Evolutionary conservation across 1,140 invertebrate species (phyloP), one percentile per base, ranked within the genome.

Genomic region (Diorhabda sublineata): DNA sequence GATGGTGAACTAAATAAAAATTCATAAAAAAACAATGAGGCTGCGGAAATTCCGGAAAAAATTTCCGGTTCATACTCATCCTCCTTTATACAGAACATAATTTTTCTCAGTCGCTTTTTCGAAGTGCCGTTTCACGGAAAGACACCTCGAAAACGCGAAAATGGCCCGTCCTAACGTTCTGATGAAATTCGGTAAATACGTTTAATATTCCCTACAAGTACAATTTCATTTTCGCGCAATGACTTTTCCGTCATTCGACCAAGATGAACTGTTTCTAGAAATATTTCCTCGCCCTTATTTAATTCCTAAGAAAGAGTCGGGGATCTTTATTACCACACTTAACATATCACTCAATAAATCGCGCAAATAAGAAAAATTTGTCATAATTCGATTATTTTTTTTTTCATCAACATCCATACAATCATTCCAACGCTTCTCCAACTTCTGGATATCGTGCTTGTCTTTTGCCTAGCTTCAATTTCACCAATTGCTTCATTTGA

Each of bases 221-320:
- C 64, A 57, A 65, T 65, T 65, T 65, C 64, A 65, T 65, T 56
- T 57, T 65, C 45, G 64, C 8, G n/a, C 47, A 52, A 57, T 57
- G 64, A 57, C 64, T 57, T 43, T 45, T 43, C 56, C 43, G 63
- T 64, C 47, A 57, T 57, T 64, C 45, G 26, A 57, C 43, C 26
- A 26, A 47, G 45, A 64, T 47, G 56, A 65, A 65, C 47, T 65
- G 8, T 9, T 52, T 52, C 45, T 52, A 9, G 2, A 52, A 52
- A 9, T 26, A 26, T 6, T 9, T 52, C 45, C 8, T 52, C 5
- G 45, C 8, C 45, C 8, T 52, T 52, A 9, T 52, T 52, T 52
- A 52, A 52, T 52, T 52, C 8, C 1, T 52, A 52, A 9, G 2
- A 9, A 9, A 52, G 8, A 52, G 5, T 52, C 45, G 59, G 5